Conservation (phyloP, 2,888 invertebrate species). For the Chelonus formosanus region DNA sequence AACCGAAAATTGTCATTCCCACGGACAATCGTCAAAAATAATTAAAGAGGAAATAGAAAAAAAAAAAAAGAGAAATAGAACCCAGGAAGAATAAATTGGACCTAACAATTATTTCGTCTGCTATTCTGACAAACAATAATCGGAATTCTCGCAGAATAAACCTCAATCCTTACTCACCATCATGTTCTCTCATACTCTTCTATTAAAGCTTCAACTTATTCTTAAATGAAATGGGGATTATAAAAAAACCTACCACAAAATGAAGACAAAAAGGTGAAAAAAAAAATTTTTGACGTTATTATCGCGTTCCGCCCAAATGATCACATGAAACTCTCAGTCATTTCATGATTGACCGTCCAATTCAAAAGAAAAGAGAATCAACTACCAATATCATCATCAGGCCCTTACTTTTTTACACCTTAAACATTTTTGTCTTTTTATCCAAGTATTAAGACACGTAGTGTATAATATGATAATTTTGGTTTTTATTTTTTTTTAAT, state of each 20-base stretch:
- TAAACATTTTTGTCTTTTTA: too few relatives aligned
- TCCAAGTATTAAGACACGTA: too few relatives aligned
- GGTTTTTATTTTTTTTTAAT: constrained; percentile 9
- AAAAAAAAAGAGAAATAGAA: background rate
- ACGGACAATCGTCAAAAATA: background rate
- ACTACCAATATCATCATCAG: too few relatives aligned
- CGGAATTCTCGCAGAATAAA: too few relatives aligned
- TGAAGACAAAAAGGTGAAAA: constrained; percentile 22
- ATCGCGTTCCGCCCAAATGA: constrained; percentile 44
- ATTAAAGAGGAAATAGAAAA: background rate
- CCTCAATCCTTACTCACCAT: too few relatives aligned
- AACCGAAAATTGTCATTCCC: constrained; percentile 8
- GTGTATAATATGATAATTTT: background rate
- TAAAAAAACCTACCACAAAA: constrained; percentile 24
- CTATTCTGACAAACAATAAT: too few relatives aligned
- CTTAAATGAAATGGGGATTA: constrained; percentile 16
- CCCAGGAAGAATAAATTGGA: background rate
- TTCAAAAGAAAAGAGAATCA: background rate
- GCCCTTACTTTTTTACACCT: too few relatives aligned
- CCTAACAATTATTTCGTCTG: constrained; percentile 3
- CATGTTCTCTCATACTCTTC: background rate
- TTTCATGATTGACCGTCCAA: background rate
- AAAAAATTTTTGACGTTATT: constrained; percentile 38
- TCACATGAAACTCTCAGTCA: constrained; percentile 32
- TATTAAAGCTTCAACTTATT: background rate